phyloP scores from a whole-genome alignment of 2,888 invertebrate species.

The Lochmaea crataegi region DNA sequence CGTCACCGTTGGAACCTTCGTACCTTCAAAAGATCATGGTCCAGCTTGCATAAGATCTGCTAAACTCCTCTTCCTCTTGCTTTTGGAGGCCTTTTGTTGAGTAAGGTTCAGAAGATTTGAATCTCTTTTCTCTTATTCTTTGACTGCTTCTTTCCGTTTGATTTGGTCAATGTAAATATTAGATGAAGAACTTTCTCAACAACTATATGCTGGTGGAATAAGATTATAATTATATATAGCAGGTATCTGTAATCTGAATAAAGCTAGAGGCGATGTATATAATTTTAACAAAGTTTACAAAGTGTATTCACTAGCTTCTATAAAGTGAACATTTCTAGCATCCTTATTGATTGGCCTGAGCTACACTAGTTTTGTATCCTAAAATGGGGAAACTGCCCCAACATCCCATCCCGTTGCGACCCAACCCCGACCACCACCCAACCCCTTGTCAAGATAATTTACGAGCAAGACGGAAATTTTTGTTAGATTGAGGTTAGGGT shows the following conservation, averaged over 20 bases:
- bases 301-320: conserved; percentile 17
- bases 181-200: neutral
- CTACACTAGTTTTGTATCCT: conserved; percentile 33
- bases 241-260: neutral
- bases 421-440: neutral
- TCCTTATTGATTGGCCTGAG: conserved; percentile 30
- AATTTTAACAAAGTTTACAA: conserved; percentile 12
- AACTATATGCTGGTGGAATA: neutral
- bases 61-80: too few species aligned
- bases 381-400: conserved; percentile 33
- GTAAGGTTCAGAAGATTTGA: too few species aligned
- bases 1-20: too few species aligned
- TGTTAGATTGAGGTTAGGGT: conserved; percentile 64
- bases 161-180: neutral
- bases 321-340: conserved; percentile 33
- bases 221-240: neutral
- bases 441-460: conserved; percentile 65
- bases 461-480: conserved; percentile 64
- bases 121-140: too few species aligned
- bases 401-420: conserved; percentile 13
- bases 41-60: too few species aligned
- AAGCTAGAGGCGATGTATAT: neutral
- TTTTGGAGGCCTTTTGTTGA: too few species aligned
- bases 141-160: neutral
- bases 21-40: too few species aligned